Evolutionary conservation across 2,113 vertebrate species (phyloP), one percentile per base, ranked within the genome.

Genomic region (Entomyzon cyanotis): DNA sequence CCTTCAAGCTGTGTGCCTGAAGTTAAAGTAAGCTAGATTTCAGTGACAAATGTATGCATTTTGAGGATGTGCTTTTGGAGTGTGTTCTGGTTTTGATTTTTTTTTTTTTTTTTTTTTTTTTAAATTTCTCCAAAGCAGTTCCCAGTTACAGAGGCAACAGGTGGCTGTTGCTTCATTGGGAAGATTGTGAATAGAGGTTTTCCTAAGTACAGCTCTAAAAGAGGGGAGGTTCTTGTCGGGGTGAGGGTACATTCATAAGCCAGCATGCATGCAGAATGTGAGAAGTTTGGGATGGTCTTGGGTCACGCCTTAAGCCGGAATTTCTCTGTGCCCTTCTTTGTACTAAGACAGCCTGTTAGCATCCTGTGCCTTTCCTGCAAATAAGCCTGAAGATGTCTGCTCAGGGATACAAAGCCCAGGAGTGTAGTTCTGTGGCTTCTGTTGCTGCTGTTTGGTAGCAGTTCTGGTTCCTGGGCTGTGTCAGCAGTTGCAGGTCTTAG

Each of bases 191-290:
- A 15, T 23, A 44, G 17, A 56, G 13, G 33, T 84, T 75, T 92
- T 56, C 28, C 23, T 6, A 68, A n/a, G 21, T 68, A 41, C 1
- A 9, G 8, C 41, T 87, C 21, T 65, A 58, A 50, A 85, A 69
- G 46, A 86, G 47, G 19, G 39, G 0, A 4, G 60, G 39, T 20
- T 68, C 10, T 71, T 2, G 2, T 70, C 0, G 1, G 30, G 25
- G 8, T 22, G 39, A 81, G n/a, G 11, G 9, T 4, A 1, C 2
- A 2, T 59, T 77, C 2, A 1, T 84, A 53, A 77, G 49, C 44
- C 56, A 41, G 3, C 6, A 12, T 23, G 12, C 4, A 6, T 60
- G 3, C 12, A 21, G 41, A 44, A 14, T 6, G 2, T 58, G 5
- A 67, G 33, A 60, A 37, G 21, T 27, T 59, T 86, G 75, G 55